Evolutionary conservation across 2,888 invertebrate genomes (phyloP), one percentile per base, ranked within the genome.

Genomic region (Limnephilus auricula): DNA sequence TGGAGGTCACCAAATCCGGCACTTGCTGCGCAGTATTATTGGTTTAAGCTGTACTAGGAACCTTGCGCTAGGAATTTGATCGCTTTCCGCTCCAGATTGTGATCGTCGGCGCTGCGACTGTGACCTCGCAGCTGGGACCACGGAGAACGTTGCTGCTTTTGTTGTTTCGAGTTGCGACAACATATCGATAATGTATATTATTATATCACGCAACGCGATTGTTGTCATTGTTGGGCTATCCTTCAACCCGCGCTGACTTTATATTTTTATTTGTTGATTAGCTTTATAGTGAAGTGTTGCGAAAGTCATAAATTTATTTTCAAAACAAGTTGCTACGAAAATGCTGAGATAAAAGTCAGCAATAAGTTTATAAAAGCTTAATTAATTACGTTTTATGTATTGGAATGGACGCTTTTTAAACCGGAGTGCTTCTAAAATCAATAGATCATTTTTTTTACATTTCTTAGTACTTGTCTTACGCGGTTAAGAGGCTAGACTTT

Each of bases 1-100:
- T 15, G 45, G 45, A 45, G 45, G 45, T 45, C 45, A 45, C 2
- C 45, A 15, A 45, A 45, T 45, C 45, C 18, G 50, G 50, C 50
- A 65, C 50, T 65, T 18, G 5, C 25, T 25, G 50, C 50, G 18
- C 50, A 65, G 50, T 65, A 25, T 65, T 25, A 25, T 45, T 45
- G 45, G 45, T 45, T 45, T 15, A 45, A 45, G 50, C 18, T 18
- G 50, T 1, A 25, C 50, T 25, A 65, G 65, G 87, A 90, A 87
- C 89, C 83, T 91, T 89, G 91, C 90, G 82, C 45, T 90, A 65
- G 92, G 92, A 91, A 92, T 92, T 92, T 91, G 79, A 90, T 90
- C 90, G 90, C 92, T 92, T 92, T 92, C 92, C 91, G 92, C 85
- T 90, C 82, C 92, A 50, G 90, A 90, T 90, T 83, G 84, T 65